phyloP scores from a whole-genome alignment of 2,888 invertebrate genomes.

The Cyaniris semiargus region DNA sequence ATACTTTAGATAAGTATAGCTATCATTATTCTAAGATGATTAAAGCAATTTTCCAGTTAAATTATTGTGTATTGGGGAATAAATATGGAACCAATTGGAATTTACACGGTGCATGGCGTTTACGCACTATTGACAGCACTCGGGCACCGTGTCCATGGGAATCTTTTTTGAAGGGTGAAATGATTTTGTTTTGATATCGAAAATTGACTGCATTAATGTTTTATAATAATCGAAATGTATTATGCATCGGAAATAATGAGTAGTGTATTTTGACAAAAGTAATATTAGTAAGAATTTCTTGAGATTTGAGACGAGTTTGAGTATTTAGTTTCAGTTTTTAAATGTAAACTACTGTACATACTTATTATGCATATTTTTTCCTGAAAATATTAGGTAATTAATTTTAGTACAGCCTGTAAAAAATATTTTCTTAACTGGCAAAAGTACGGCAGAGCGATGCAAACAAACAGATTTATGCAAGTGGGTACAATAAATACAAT shows the following conservation, averaged over 20 bases:
- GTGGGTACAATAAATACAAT: background rate
- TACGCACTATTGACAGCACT: slow-evolving; percentile 54
- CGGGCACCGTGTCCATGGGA: slow-evolving; percentile 63
- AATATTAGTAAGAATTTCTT: too few relatives aligned
- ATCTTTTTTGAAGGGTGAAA: slow-evolving; percentile 40
- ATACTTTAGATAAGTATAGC: background rate
- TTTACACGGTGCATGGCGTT: slow-evolving; percentile 65
- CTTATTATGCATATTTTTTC: too few relatives aligned
- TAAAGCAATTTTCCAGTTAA: slow-evolving; percentile 39
- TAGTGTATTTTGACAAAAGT: background rate
- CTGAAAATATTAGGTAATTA: too few relatives aligned
- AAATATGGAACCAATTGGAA: slow-evolving; percentile 44
- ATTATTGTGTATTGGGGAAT: slow-evolving; percentile 38
- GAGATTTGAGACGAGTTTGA: too few relatives aligned
- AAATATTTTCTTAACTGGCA: too few relatives aligned
- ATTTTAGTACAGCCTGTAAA: too few relatives aligned
- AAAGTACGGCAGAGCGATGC: background rate
- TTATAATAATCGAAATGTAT: background rate
- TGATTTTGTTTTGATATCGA: background rate
- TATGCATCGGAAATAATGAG: background rate
- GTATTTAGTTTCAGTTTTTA: too few relatives aligned
- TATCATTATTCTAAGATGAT: background rate
- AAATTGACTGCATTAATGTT: slow-evolving; percentile 6
- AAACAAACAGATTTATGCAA: background rate
- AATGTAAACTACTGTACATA: too few relatives aligned